Evolutionary conservation across 2,888 invertebrate genomes (phyloP), one percentile per base, ranked within the genome.

Genomic region (Sarcophaga variegata): DNA sequence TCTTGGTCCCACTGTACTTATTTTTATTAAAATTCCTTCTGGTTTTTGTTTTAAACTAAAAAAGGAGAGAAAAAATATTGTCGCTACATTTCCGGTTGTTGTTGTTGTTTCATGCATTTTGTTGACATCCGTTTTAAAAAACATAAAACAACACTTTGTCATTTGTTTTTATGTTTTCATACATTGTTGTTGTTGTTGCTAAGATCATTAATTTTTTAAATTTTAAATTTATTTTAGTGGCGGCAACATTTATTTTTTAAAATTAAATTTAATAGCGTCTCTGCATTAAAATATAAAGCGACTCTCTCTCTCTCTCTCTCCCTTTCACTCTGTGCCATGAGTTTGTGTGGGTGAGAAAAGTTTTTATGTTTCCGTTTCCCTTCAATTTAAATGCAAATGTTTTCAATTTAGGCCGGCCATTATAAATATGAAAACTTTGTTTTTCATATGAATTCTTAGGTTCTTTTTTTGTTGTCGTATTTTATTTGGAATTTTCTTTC

Each of bases 351-450:
- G 47, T 69, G 12, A 20, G 45, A 22, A 54, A 14, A 54, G 67
- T 49, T 27, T 67, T 81, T 67, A 54, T 45, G 60, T 78, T 81
- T 81, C 78, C 78, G 64, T 64, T 82, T 79, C 66, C 79, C 70
- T 62, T 79, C 71, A 75, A 70, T 85, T 79, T 79, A 71, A 64
- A 79, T 79, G 85, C 64, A 85, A 85, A 82, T 82, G n/a, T 49
- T 71, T 79, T 59, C 64, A 70, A 75, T 85, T 82, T 75, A 75
- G 72, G 70, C 47, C 66, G 71, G 75, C 75, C 37, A 37, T 37
- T 37, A 10, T 37, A 37, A 37, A 37, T 37, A 37, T 37, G 37
- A 37, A 37, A 37, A 37, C 37, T 37, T 37, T 37, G 37, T 37
- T 37, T 37, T 37, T 37, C 37, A 37, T 37, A 62, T 25, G 25